Percentiles rank a stretch among this genome's conserved stretches.
Conservation (phyloP, 2,113 vertebrate genomes). For the Nanorana parkeri region DNA sequence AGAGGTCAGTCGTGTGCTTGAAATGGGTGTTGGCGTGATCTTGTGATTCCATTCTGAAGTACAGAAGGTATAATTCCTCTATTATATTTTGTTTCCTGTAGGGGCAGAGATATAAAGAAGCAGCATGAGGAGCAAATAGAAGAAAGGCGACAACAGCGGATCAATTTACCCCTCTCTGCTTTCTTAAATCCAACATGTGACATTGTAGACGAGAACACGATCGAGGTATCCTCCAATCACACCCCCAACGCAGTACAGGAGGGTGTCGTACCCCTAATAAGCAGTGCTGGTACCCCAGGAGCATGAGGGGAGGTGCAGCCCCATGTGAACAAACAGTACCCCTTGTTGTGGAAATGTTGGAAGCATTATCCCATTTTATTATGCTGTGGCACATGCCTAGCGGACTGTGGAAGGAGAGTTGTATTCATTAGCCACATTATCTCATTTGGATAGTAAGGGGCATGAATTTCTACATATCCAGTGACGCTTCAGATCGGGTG, state of each 20-base stretch:
- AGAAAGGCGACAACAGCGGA: constrained; percentile 92
- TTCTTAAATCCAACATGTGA: constrained; percentile 92
- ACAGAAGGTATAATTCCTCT: no score
- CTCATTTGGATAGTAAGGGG: background rate
- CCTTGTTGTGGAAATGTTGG: constrained; percentile 1
- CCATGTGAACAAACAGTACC: background rate
- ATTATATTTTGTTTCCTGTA: constrained; percentile 59
- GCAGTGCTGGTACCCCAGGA: constrained; percentile 87
- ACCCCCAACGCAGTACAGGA: constrained; percentile 70
- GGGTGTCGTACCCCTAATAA: constrained; percentile 81
- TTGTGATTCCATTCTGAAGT: no score
- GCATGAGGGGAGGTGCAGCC: constrained; percentile 72
- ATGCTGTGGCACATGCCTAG: background rate
- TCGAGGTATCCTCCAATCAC: constrained; percentile 78
- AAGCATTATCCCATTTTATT: background rate
- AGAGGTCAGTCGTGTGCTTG: constrained; percentile 78
- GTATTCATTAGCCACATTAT: background rate
- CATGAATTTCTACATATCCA: background rate
- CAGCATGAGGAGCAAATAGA: constrained; percentile 85
- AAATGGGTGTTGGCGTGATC: no score
- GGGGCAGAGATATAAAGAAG: constrained; percentile 86
- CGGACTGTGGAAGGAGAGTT: constrained; percentile 1
- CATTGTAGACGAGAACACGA: constrained; percentile 87
- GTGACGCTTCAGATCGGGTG: background rate
- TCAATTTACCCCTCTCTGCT: constrained; percentile 88